Conservation (phyloP, 2,113 vertebrate species). For the Prunella himalayana region DNA sequence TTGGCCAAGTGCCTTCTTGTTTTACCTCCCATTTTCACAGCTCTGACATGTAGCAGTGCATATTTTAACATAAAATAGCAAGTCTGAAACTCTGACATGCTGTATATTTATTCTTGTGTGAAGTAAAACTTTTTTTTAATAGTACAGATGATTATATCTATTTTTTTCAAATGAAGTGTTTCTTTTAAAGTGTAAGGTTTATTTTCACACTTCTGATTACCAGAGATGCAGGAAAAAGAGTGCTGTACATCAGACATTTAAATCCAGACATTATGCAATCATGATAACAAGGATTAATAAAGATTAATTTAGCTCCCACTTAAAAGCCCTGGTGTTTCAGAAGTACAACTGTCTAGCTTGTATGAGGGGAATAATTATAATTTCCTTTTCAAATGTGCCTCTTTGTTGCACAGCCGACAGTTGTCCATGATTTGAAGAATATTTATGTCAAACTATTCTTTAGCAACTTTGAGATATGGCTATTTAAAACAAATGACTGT, state of each 20-base stretch:
- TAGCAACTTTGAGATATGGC: not conserved
- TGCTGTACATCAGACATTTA: slow-evolving; percentile 58
- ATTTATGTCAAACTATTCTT: not conserved
- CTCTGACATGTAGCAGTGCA: slow-evolving; percentile 72
- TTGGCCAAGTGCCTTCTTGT: slow-evolving; percentile 71
- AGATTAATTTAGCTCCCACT: slow-evolving; percentile 72
- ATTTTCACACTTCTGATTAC: slow-evolving; percentile 81
- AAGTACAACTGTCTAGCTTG: not conserved
- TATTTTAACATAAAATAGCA: slow-evolving; percentile 72
- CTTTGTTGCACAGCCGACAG: not conserved
- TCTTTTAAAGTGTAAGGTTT: slow-evolving; percentile 71
- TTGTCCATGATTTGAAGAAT: not conserved
- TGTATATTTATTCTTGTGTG: slow-evolving; percentile 68
- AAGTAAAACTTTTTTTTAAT: slow-evolving; percentile 40
- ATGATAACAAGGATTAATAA: slow-evolving; percentile 74
- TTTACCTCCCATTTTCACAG: slow-evolving; percentile 68
- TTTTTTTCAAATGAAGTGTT: slow-evolving; percentile 57
- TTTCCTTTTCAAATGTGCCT: slow-evolving; percentile 40
- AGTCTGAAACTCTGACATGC: slow-evolving; percentile 62
- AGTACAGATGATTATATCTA: slow-evolving; percentile 52
- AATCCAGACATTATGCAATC: slow-evolving; percentile 73
- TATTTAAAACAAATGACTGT: not conserved
- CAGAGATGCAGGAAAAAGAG: slow-evolving; percentile 63
- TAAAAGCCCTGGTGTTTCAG: slow-evolving; percentile 40
- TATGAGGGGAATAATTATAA: slow-evolving; percentile 27